Evolutionary conservation across 1,140 invertebrate species (phyloP).

Genomic region (Calephelis virginiensis): DNA sequence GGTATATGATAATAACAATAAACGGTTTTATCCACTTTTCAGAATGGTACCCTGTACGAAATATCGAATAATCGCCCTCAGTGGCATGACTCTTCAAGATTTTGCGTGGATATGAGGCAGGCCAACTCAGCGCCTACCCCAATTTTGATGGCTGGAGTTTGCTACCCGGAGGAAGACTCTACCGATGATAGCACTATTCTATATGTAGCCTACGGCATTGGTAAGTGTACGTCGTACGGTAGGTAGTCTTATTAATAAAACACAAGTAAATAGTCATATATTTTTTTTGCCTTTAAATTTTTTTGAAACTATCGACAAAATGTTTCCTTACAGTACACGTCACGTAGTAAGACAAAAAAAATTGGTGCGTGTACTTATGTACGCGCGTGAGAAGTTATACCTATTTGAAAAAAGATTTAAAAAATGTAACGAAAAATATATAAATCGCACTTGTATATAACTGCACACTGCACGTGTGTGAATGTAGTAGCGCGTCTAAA

Average conservation of each 20-base stretch:
- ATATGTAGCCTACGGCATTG: slow-evolving; percentile 57
- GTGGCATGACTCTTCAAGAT: slow-evolving; percentile 43
- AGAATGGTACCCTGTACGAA: slow-evolving; percentile 62
- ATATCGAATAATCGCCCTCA: slow-evolving; percentile 34
- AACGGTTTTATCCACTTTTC: slow-evolving; percentile 25
- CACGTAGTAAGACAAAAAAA: no score
- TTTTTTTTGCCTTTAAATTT: background rate
- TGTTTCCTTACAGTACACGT: no score
- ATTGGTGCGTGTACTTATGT: no score
- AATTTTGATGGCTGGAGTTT: slow-evolving; percentile 51
- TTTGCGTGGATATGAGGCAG: slow-evolving; percentile 58
- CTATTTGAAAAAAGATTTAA: no score
- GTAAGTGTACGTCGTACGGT: slow-evolving; percentile 28
- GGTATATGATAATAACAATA: no score
- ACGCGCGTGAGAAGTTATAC: no score
- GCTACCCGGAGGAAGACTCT: slow-evolving; percentile 42
- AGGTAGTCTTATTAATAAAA: no score
- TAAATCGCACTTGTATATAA: no score
- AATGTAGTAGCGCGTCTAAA: no score
- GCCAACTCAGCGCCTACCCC: slow-evolving; percentile 31
- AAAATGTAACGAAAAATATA: no score
- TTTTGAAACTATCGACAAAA: background rate
- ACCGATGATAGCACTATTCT: slow-evolving; percentile 45
- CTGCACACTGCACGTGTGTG: no score
- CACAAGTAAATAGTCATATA: background rate